Evolutionary conservation across 2,113 vertebrate species (phyloP).

Genomic region (Telmatochromis bifrenatus): DNA sequence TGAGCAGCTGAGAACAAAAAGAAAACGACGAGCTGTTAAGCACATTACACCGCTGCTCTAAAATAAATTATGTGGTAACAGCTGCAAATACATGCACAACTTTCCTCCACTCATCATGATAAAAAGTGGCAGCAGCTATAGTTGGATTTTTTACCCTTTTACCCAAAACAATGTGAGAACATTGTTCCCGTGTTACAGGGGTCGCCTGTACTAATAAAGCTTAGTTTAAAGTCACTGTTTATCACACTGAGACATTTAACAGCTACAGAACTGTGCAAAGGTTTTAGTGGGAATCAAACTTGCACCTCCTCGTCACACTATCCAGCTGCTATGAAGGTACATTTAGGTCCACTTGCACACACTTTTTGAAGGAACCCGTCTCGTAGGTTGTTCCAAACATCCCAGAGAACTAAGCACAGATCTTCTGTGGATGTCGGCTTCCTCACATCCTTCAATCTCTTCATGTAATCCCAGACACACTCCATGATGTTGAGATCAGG

Average conservation of each 20-base stretch:
- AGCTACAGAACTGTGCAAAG: neutral
- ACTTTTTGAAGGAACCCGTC: rapidly evolving
- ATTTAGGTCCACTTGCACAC: neutral
- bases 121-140: neutral
- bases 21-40: neutral
- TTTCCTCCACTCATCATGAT: rapidly evolving
- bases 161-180: neutral
- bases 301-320: neutral
- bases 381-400: neutral
- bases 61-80: rapidly evolving
- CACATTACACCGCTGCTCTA: neutral
- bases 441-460: rapidly evolving
- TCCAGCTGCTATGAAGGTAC: neutral
- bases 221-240: neutral
- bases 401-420: neutral
- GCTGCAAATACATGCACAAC: neutral
- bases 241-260: neutral
- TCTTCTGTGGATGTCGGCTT: neutral
- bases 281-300: neutral
- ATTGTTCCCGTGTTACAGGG: neutral
- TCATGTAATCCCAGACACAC: neutral
- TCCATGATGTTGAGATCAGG: rapidly evolving
- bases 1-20: neutral
- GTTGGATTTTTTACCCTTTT: neutral
- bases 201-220: neutral